Percentiles rank a stretch among this genome's conserved stretches.
These are phyloP conservation scores for Orthosia cruda DNA, from an alignment of 2,888 invertebrate species.

Conservation along the genomic window DNA sequence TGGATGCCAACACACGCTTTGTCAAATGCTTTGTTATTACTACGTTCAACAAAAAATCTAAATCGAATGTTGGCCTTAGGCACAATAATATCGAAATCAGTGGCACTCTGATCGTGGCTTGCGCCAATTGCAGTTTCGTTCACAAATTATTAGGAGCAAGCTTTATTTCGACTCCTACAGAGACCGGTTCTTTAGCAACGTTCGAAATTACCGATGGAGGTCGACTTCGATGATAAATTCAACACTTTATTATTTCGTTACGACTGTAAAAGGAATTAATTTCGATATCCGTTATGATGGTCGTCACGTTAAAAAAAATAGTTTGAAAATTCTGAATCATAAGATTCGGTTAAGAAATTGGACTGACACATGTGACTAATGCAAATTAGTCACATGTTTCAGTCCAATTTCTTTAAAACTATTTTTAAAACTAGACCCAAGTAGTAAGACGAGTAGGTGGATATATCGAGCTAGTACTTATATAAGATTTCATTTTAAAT, in stretches of 20 bases:
- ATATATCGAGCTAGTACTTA: conserved; percentile 36
- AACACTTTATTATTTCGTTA: conserved; percentile 58
- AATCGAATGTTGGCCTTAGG: conserved; percentile 21
- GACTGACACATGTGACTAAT: too few relatives aligned
- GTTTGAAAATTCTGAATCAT: conserved; percentile 27
- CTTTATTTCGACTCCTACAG: conserved; percentile 75
- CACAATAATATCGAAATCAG: conserved; percentile 38
- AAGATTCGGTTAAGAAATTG: conserved; percentile 33
- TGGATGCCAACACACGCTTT: conserved; percentile 50
- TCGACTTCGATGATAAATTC: conserved; percentile 71
- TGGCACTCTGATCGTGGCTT: conserved; percentile 34
- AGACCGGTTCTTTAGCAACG: conserved; percentile 80
- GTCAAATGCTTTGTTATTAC: conserved; percentile 38
- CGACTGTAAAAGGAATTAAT: conserved; percentile 33
- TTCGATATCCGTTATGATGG: conserved; percentile 29
- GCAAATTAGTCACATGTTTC: conserved; percentile 33
- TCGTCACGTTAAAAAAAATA: neutral
- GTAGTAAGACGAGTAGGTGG: conserved; percentile 26
- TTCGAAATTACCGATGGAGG: conserved; percentile 77
- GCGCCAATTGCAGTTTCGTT: conserved; percentile 63
- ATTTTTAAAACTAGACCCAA: conserved; percentile 20
- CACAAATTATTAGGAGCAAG: conserved; percentile 64
- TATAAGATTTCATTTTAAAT: conserved; percentile 46
- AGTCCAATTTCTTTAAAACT: conserved; percentile 30
- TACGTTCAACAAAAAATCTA: conserved; percentile 17